These are phyloP conservation scores for Botrylloides violaceus DNA, from an alignment of 23 tunicate species.

Conservation along the genomic window DNA sequence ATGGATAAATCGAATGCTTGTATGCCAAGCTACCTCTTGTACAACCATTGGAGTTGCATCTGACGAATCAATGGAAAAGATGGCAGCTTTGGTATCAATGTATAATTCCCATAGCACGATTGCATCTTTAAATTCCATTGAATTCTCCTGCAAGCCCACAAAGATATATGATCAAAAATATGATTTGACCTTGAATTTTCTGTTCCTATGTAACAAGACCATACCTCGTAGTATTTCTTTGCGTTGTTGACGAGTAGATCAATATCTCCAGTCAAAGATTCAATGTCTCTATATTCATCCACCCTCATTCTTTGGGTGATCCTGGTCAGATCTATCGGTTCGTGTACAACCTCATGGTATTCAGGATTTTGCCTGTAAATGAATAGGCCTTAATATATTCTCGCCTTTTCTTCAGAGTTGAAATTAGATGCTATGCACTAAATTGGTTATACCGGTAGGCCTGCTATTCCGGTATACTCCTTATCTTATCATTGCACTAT, in stretches of 20 bases:
- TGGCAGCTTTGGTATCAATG: constrained; percentile 35
- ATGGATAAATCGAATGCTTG: not conserved
- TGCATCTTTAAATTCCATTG: constrained; percentile 64
- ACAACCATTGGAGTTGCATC: not conserved
- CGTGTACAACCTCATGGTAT: constrained; percentile 71
- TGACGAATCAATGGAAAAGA: not conserved
- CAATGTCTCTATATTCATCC: constrained; percentile 91
- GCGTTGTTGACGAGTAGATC: constrained; percentile 88
- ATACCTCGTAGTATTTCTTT: constrained; percentile 76
- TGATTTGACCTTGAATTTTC: no score
- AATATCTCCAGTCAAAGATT: constrained; percentile 74
- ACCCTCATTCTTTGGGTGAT: constrained; percentile 60
- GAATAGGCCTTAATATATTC: no score
- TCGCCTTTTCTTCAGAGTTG: no score
- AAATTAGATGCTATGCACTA: not conserved
- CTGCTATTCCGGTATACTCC: no score
- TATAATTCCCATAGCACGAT: constrained; percentile 60
- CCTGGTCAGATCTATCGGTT: constrained; percentile 77
- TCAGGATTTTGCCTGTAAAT: constrained; percentile 60
- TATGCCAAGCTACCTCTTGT: constrained; percentile 6
- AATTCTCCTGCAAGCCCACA: constrained; percentile 46
- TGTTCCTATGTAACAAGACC: no score
- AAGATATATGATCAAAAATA: no score
- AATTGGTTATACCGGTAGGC: no score
- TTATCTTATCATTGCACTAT: no score